Base-by-base conservation (phyloP, 2,797 vertebrate genomes). In the Mus minutoides region DNA sequence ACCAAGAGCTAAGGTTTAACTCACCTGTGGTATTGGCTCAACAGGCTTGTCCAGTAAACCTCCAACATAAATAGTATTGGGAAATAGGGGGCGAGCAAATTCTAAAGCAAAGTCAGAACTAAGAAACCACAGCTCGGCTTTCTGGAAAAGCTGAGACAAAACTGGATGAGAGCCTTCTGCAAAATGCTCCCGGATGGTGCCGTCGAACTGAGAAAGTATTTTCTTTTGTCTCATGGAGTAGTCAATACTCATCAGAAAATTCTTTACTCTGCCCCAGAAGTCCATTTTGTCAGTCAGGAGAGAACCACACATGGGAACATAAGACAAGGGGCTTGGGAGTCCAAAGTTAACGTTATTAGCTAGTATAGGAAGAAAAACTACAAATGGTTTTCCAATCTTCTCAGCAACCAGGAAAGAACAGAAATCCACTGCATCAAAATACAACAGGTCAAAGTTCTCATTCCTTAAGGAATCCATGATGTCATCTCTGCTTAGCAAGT, bases 41-140 rank as follows among this genome's bases (percentile, higher is more conserved):
- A 96, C 79, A 21, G 98, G 97, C 95, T 98, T 98, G 78, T 98
- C 98, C 96, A 99, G 94, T 69, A 99, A 90, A 17, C 98, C 98
- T 86, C 99, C 98, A 85, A 98, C 97, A 93, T 98, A 98, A 56
- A 99, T 97, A 14, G 98, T 98, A 95, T 98, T 98, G 49, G 99
- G 98, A 97, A 98, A 95, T 1, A 99, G 97, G 0, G 98, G 98
- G 80, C 96, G 97, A 0, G 98, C 96, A 95, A 99, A 99, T 60
- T 99, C 98, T 89, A 99, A 95, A 13, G 98, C 98, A 76, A 99
- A 99, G 95, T 99, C 98, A 0, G 98, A 98, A 96, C 99, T 99
- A 96, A 99, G 98, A 82, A 98, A 98, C 98, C 98, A 99, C 24
- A 99, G 95, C 96, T 99, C 98, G 60, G 99, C 97, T 96, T 98